A percentile compares a stretch with the other conserved stretches of the same genome.
Evolutionary conservation across 2,113 vertebrate species (phyloP).

Genomic region (Calonectris borealis): DNA sequence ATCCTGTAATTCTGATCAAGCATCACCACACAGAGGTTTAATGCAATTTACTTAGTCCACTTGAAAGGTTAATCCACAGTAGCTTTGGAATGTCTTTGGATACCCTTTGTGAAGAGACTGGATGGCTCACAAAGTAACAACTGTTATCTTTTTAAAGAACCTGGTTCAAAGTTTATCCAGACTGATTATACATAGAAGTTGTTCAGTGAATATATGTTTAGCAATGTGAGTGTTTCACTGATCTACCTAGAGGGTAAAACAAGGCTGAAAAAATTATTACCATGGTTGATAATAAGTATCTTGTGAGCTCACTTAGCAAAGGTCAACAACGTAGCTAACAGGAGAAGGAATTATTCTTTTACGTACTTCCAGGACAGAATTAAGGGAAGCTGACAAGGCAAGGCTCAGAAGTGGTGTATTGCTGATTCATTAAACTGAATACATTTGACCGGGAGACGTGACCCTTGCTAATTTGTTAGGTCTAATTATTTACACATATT

Average conservation of each 20-base stretch:
- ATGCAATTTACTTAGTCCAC: neutral
- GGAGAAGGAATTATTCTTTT: neutral
- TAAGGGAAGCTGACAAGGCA: neutral
- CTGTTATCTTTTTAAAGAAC: neutral
- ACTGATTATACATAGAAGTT: neutral
- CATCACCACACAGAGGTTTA: neutral
- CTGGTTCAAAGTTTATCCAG: neutral
- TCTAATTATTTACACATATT: neutral
- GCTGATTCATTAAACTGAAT: neutral
- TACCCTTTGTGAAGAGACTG: neutral
- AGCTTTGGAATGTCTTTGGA: neutral
- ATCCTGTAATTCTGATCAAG: neutral
- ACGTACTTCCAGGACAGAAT: neutral
- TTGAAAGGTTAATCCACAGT: neutral
- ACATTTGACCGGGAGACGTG: rapidly evolving
- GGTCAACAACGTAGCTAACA: neutral
- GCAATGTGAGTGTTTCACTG: neutral
- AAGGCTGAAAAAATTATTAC: neutral
- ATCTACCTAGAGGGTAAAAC: neutral
- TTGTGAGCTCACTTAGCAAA: neutral
- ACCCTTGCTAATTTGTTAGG: neutral
- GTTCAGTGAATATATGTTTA: neutral
- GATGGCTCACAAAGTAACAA: neutral
- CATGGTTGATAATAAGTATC: neutral
- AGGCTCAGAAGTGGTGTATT: neutral